Base-by-base conservation (phyloP, 2,113 vertebrate species). In the Symphodus melops region DNA sequence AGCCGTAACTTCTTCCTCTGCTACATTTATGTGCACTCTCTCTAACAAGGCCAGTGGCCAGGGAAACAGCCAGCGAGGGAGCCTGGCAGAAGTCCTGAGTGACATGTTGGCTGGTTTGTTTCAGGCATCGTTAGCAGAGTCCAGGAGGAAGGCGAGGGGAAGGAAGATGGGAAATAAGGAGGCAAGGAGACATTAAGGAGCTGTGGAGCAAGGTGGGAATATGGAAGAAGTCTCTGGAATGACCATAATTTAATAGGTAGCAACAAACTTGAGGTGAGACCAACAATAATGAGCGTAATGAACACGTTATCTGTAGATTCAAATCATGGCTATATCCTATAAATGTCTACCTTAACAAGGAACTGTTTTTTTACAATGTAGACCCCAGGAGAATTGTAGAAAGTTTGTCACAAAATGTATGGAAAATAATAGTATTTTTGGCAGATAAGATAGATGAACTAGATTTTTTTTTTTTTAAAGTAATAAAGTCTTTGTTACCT, bases 1-100 rank as follows among this genome's bases (percentile, higher is more conserved):
- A 53, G 63, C 77, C 75, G 64, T 86, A 89, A 85, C 67, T 75
- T 86, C 61, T 57, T 52, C 67, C 52, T 61, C 62, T 74, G 60
- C 75, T 63, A 71, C 82, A 69, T 88, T 90, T 85, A 82, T 86
- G 84, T 81, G 86, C 60, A 68, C 61, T 87, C 56, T 71, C 65
- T 81, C 83, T 87, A 90, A 87, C 77, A 76, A 83, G 85, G 75
- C 81, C 75, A 60, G 77, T 37, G 75, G 64, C 72, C 66, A 48
- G 68, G 83, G 77, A 86, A 77, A 75, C 85, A 62, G 73, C 59
- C 77, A 33, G 61, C 28, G 6, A 68, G 81, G 59, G 81, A 67
- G 37, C 44, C 68, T 46, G 61, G 63, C 52, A 51, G 39, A 58
- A 69, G 57, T 81, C 81, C 61, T 77, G 36, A 53, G 57, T 53